phyloP scores from a whole-genome alignment of 2,797 vertebrate species.

The Myoxocephalus aenaeus region DNA sequence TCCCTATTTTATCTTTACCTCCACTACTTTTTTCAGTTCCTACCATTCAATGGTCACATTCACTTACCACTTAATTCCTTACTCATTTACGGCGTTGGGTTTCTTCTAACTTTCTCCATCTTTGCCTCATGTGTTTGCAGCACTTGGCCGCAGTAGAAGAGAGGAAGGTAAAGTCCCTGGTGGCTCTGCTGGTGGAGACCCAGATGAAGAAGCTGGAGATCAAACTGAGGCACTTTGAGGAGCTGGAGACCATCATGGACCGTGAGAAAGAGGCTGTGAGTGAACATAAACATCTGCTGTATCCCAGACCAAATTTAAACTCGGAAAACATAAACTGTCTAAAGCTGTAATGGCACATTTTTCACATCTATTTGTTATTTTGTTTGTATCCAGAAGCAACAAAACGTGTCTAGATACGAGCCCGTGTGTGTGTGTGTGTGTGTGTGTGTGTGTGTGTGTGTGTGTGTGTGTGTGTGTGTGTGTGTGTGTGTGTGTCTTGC shows the following conservation, averaged over 20 bases:
- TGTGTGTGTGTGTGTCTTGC: slow-evolving; percentile 22
- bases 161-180: slow-evolving; percentile 96
- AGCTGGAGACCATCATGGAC: slow-evolving; percentile 99
- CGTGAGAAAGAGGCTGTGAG: slow-evolving; percentile 96
- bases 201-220: slow-evolving; percentile 99
- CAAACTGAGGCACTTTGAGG: slow-evolving; percentile 97
- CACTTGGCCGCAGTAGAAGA: slow-evolving; percentile 97
- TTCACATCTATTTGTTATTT: too few species aligned
- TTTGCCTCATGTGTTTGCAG: slow-evolving; percentile 71
- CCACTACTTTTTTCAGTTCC: not conserved
- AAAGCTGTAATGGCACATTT: not conserved
- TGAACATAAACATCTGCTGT: slow-evolving; percentile 69
- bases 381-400: not conserved
- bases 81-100: not conserved
- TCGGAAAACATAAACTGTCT: not conserved
- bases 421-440: not conserved
- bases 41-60: not conserved
- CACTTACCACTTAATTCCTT: not conserved
- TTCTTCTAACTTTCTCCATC: not conserved
- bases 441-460: not conserved
- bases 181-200: slow-evolving; percentile 96
- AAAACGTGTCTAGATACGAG: not conserved
- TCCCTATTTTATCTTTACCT: slow-evolving; percentile 7
- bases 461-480: not conserved
- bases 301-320: not conserved